phyloP scores from a whole-genome alignment of 1,140 invertebrate genomes.

The Apolygus lucorum region DNA sequence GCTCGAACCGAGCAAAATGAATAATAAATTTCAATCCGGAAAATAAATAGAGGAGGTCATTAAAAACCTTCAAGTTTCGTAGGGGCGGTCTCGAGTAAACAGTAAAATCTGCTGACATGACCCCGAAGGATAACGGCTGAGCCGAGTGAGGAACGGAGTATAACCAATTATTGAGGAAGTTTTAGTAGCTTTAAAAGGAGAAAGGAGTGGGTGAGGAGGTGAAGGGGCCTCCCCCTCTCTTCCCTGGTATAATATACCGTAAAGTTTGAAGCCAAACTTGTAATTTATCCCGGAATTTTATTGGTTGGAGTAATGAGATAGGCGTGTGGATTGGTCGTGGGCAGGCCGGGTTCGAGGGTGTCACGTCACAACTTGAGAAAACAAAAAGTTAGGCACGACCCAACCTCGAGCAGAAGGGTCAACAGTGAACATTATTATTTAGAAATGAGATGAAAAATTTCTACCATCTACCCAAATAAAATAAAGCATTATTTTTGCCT shows the following conservation, averaged over 20 bases:
- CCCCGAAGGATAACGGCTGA: not conserved
- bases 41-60: constrained; percentile 1
- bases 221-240: not conserved
- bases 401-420: not conserved
- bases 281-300: not conserved
- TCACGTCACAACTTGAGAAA: too few species aligned
- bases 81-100: not conserved
- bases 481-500: not conserved
- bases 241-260: not conserved
- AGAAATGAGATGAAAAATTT: not conserved
- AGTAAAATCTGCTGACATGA: not conserved
- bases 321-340: not conserved
- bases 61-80: not conserved
- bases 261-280: constrained; percentile 1
- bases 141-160: too few species aligned
- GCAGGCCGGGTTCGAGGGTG: too few species aligned
- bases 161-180: not conserved
- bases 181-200: not conserved
- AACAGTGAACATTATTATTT: too few species aligned
- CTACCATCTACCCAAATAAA: not conserved
- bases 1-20: too few species aligned
- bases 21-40: not conserved
- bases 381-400: too few species aligned
- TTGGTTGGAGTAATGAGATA: not conserved
- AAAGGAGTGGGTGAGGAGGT: too few species aligned